Evolutionary conservation across 2,113 vertebrate species (phyloP).

Genomic region (Regulus satrapa): DNA sequence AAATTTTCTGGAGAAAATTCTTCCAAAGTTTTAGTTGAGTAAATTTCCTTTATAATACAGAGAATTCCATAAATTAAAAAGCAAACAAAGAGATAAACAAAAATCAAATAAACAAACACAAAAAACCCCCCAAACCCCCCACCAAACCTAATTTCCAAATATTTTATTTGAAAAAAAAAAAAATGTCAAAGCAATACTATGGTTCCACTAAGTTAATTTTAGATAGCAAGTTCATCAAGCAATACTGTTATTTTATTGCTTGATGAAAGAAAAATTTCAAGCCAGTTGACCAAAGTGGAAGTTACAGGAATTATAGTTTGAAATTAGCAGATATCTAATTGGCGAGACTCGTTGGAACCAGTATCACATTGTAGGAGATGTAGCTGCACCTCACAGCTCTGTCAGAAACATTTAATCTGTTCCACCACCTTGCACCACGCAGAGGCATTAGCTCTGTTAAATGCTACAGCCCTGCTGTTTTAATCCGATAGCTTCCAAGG

Average conservation of each 20-base stretch:
- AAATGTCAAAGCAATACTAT: neutral
- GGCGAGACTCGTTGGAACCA: neutral
- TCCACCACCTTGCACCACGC: neutral
- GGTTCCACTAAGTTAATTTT: neutral
- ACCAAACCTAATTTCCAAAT: neutral
- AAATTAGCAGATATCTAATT: neutral
- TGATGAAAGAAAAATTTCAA: neutral
- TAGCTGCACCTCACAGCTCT: neutral
- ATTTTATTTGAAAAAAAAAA: neutral
- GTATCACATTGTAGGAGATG: rapidly evolving
- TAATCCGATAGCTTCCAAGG: neutral
- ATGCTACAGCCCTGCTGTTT: neutral
- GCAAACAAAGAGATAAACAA: no score
- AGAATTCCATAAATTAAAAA: neutral
- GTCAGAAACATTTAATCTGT: neutral
- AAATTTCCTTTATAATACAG: neutral
- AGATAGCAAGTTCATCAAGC: neutral
- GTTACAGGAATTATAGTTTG: neutral
- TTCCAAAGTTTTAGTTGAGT: neutral
- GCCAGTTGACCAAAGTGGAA: neutral
- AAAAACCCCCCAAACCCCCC: no score
- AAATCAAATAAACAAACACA: no score
- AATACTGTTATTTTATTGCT: neutral
- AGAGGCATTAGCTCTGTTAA: neutral
- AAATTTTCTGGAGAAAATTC: neutral